Evolutionary conservation across 2,888 invertebrate species (phyloP), one percentile per base, ranked within the genome.

Genomic region (Azorinus chamasolen): DNA sequence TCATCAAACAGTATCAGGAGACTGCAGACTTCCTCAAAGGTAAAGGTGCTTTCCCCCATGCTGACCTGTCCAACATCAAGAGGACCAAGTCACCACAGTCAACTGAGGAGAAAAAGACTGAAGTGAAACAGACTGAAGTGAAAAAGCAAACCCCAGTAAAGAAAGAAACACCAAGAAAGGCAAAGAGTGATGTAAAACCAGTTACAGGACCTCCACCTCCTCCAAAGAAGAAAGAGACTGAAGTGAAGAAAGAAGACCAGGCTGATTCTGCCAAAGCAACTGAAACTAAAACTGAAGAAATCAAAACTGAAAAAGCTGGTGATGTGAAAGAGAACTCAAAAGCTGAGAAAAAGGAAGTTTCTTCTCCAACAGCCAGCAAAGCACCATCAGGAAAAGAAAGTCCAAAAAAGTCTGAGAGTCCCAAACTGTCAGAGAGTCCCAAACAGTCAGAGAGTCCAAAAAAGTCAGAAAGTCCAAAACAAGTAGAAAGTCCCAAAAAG

Each of bases 11-110:
- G 0, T 96, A 97, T 92, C 95, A 97, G 65, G 97, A 97, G 1
- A 97, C 97, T 61, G 98, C 98, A 32, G 98, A 98, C 93, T 97
- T 97, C 92, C 94, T 98, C 54, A 97, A 97, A 93, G 95, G 97
- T 90, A 96, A 97, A 88, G 97, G 98, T 5, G 98, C 83, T 8
- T 46, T 74, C 5, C 64, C 83, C 6, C 79, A 73, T 39, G 65
- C 78, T n/a, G 82, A 86, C 74, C 61, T 82, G 2, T 65, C 76
- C 25, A 85, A 85, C 59, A 59, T 73, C 1, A 54, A 78, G 18
- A 79, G 79, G 39, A 50, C 50, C 20, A 46, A 53, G 18, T 22
- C 51, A 46, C 53, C 62, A 18, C 18, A n/a, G 39, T n/a, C 24
- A 16, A 32, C 25, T n/a, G n/a, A 20, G 41, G 53, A 63, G 48